Base-by-base conservation (phyloP, 2,888 invertebrate genomes). In the Actias luna region DNA sequence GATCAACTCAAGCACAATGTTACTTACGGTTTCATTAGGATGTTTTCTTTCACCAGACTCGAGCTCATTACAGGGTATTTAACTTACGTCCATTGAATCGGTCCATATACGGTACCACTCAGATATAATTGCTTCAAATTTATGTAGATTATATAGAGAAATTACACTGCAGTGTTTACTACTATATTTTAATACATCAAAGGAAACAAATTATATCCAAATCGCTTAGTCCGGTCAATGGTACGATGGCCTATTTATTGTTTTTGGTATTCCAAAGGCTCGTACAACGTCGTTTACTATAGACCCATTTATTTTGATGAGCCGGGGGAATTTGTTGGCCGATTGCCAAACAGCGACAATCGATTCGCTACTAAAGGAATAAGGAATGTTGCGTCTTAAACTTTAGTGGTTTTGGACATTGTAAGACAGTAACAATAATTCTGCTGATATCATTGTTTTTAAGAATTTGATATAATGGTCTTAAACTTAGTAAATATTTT, bases 271-370 rank as follows among this genome's bases (percentile, higher is more conserved):
- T 62, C 42, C 58, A 59, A 42, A 42, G 36, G 59, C 59, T 42
- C 12, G 39, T 29, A 59, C 59, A 36, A 59, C 59, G 25, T 59
- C 59, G 59, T 59, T 70, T 69, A 71, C 70, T 69, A 67, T 68
- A 68, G 73, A 76, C 74, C 76, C 75, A 78, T 82, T 77, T 76
- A 75, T 77, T 78, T 76, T 79, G 82, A 85, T 82, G 82, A 77
- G 77, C 67, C 76, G 67, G 66, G 71, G 75, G 76, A 68, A 74
- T 73, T 66, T 66, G 64, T 77, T 84, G 84, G 85, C 83, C 68
- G 46, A 64, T 64, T 50, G 64, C 85, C 86, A 85, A 75, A 69
- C 67, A 73, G 68, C 68, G 73, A 72, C 76, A 77, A 83, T 85
- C 84, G 83, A 84, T 83, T 79, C 70, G 68, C 66, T 69, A 58